phyloP scores from a whole-genome alignment of 1,140 invertebrate genomes.

The Amyelois transitella region DNA sequence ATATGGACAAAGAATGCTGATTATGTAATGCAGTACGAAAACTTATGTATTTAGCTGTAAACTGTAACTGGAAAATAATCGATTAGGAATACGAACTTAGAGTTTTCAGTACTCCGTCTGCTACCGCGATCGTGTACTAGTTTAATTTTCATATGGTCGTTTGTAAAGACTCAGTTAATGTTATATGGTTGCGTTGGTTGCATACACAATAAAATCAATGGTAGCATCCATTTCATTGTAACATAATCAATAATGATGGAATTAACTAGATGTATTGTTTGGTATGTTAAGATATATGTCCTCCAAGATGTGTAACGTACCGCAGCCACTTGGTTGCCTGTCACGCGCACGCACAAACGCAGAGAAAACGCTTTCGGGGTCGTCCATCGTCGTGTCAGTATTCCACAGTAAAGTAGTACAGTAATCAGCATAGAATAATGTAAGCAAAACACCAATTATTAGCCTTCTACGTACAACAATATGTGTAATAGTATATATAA shows the following conservation, averaged over 20 bases:
- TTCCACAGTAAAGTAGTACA: slow-evolving; percentile 26
- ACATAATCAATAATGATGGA: slow-evolving; percentile 29
- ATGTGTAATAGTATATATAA: slow-evolving; percentile 11
- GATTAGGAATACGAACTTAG: slow-evolving; percentile 54
- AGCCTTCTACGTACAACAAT: slow-evolving; percentile 40
- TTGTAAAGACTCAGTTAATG: slow-evolving; percentile 4
- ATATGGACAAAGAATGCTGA: slow-evolving; percentile 44
- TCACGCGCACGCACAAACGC: slow-evolving; percentile 52
- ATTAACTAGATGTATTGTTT: slow-evolving; percentile 38
- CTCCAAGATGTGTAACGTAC: slow-evolving; percentile 24
- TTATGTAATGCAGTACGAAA: slow-evolving; percentile 60
- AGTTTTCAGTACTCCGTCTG: slow-evolving; percentile 39
- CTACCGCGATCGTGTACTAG: slow-evolving; percentile 12
- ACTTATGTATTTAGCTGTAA: slow-evolving; percentile 69
- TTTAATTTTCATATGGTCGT: slow-evolving; percentile 5
- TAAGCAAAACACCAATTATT: slow-evolving; percentile 64
- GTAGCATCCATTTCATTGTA: slow-evolving; percentile 26
- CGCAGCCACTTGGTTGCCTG: slow-evolving; percentile 35
- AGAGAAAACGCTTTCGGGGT: slow-evolving; percentile 44
- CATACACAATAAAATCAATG: neutral
- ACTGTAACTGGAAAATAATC: slow-evolving; percentile 54
- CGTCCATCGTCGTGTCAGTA: slow-evolving; percentile 29
- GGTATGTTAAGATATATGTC: slow-evolving; percentile 21
- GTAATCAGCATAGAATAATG: slow-evolving; percentile 39
- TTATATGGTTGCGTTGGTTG: neutral